Percentiles rank a stretch among this genome's conserved stretches.
Conservation (phyloP, 2,888 invertebrate species). For the Bhutanitis thaidina region DNA sequence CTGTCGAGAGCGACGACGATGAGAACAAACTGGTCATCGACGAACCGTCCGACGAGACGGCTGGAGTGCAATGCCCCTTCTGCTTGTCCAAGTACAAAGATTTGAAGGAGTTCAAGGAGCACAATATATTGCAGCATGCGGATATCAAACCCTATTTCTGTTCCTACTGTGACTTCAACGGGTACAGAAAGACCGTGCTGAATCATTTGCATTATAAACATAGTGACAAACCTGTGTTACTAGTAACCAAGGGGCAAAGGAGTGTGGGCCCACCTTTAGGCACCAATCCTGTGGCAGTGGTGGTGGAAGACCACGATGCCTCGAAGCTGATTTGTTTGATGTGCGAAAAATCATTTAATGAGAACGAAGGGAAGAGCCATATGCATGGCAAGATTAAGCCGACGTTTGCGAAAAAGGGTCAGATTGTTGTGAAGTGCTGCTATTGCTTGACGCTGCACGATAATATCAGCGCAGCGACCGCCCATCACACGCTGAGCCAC, state of each 20-base stretch:
- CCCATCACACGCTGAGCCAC: slow-evolving; percentile 53
- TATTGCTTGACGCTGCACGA: slow-evolving; percentile 52
- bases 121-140: slow-evolving; percentile 64
- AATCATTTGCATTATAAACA: slow-evolving; percentile 52
- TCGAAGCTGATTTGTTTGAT: slow-evolving; percentile 43
- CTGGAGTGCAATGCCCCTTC: slow-evolving; percentile 39
- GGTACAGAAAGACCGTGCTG: slow-evolving; percentile 38
- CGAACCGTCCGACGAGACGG: slow-evolving; percentile 30
- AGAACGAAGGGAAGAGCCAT: slow-evolving; percentile 35
- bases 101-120: slow-evolving; percentile 44
- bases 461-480: slow-evolving; percentile 40
- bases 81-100: slow-evolving; percentile 41
- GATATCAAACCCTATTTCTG: slow-evolving; percentile 64
- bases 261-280: slow-evolving; percentile 32
- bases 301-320: slow-evolving; percentile 5
- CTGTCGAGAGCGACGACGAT: slow-evolving; percentile 42
- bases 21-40: slow-evolving; percentile 48
- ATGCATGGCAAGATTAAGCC: slow-evolving; percentile 37
- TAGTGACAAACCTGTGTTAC: slow-evolving; percentile 25
- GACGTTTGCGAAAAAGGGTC: slow-evolving; percentile 49
- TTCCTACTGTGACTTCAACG: slow-evolving; percentile 50
- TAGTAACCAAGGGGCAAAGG: slow-evolving; percentile 23
- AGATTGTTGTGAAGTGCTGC: slow-evolving; percentile 64
- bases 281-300: slow-evolving; percentile 19
- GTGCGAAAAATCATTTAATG: slow-evolving; percentile 45